phyloP scores from a whole-genome alignment of 2,113 vertebrate genomes.

The Fukomys damarensis region DNA sequence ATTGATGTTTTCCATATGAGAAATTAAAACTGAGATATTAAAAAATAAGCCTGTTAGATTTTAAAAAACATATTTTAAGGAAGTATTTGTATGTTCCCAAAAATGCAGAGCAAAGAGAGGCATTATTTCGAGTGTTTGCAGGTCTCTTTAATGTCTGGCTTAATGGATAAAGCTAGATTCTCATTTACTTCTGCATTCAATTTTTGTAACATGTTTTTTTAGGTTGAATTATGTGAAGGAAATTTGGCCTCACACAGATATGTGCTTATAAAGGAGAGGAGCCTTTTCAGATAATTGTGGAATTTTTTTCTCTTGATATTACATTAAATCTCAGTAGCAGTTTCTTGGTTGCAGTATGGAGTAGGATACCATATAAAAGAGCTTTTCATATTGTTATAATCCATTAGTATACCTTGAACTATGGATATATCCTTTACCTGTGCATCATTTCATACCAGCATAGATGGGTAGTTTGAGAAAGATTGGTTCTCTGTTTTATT shows the following conservation, averaged over 20 bases:
- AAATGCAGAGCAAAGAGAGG: background rate
- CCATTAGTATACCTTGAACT: background rate
- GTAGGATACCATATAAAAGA: background rate
- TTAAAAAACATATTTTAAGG: constrained; percentile 21
- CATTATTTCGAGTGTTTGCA: constrained; percentile 33
- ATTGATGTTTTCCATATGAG: constrained; percentile 16
- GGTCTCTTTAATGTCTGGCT: constrained; percentile 23
- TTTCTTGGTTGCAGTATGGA: background rate
- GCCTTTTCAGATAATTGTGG: constrained; percentile 22
- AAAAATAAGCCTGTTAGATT: background rate
- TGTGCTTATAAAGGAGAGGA: background rate
- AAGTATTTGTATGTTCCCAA: background rate
- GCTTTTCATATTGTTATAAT: background rate
- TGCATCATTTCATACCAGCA: constrained; percentile 9
- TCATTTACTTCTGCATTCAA: background rate
- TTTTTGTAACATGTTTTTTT: constrained; percentile 16
- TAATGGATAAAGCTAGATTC: constrained; percentile 10
- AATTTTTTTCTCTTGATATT: constrained; percentile 3
- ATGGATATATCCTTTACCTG: constrained; percentile 6
- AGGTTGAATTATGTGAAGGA: constrained; percentile 33
- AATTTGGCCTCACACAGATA: background rate
- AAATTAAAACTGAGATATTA: constrained; percentile 43
- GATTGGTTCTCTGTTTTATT: background rate
- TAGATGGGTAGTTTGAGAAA: background rate
- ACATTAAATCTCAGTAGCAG: background rate